Conservation (phyloP, 2,797 vertebrate species). For the Rallus crepitans region DNA sequence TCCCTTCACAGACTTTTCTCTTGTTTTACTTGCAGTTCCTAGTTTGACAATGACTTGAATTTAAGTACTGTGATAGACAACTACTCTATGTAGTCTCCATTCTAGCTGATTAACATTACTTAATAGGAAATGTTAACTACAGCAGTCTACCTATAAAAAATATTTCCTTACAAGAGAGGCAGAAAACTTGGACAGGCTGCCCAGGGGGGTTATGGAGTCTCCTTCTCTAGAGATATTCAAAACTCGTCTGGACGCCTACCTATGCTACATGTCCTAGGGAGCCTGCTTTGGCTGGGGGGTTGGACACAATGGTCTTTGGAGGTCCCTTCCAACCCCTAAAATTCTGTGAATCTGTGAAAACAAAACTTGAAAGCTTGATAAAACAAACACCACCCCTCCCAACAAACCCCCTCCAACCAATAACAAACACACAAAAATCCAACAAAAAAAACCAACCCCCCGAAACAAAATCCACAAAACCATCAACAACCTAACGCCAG, state of each 20-base stretch:
- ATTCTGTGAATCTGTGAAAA: neutral
- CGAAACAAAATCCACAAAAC: neutral
- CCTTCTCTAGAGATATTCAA: too few relatives aligned
- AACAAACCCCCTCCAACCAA: neutral
- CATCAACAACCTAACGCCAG: neutral
- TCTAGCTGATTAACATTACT: neutral
- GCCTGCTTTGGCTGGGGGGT: too few relatives aligned
- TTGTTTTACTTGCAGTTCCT: neutral
- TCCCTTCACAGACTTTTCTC: neutral
- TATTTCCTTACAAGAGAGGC: neutral
- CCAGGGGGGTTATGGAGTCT: too few relatives aligned
- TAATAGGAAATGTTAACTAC: neutral
- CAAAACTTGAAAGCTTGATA: neutral
- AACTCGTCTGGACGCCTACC: too few relatives aligned
- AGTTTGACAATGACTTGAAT: neutral
- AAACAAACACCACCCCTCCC: neutral
- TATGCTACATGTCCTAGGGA: too few relatives aligned
- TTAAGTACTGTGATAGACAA: neutral
- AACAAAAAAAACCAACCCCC: accelerated
- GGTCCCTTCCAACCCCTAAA: too few relatives aligned
- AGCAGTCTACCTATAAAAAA: neutral
- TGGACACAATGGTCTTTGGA: too few relatives aligned
- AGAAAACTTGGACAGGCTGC: neutral
- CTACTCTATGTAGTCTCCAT: neutral
- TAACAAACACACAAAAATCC: neutral